Evolutionary conservation across 2,888 invertebrate species (phyloP).

Genomic region (Agonopterix alstromeriana): DNA sequence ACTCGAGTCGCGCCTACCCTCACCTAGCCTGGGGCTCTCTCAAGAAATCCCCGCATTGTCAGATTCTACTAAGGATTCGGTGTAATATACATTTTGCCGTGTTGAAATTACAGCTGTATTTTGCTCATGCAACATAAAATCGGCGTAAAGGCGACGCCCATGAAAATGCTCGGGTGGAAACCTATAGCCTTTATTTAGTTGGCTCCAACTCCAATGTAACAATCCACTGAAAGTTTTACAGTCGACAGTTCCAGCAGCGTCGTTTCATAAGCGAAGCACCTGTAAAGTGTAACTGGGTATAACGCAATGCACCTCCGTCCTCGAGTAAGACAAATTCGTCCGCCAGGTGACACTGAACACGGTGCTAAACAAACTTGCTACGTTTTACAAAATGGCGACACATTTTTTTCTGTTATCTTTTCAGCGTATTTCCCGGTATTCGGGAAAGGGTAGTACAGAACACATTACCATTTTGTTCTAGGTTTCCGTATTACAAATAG

Average conservation of each 20-base stretch:
- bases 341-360: constrained; percentile 24
- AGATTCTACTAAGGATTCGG: constrained; percentile 66
- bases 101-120: constrained; percentile 70
- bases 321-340: constrained; percentile 36
- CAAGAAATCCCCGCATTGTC: constrained; percentile 67
- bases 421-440: too few species aligned
- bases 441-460: too few species aligned
- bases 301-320: constrained; percentile 33
- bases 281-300: constrained; percentile 38
- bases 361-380: constrained; percentile 28
- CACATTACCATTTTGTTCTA: background rate
- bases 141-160: constrained; percentile 62
- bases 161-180: constrained; percentile 51
- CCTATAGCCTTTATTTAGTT: constrained; percentile 64
- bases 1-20: constrained; percentile 72
- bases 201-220: constrained; percentile 58
- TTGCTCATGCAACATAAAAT: constrained; percentile 69
- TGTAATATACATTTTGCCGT: constrained; percentile 70
- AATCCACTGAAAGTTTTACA: constrained; percentile 67
- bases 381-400: constrained; percentile 13
- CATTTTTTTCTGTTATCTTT: constrained; percentile 3
- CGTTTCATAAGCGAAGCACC: constrained; percentile 49
- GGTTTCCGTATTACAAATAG: background rate
- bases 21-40: constrained; percentile 68
- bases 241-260: constrained; percentile 41